phyloP scores from a whole-genome alignment of 1,140 invertebrate genomes.

The Sinella curviseta region DNA sequence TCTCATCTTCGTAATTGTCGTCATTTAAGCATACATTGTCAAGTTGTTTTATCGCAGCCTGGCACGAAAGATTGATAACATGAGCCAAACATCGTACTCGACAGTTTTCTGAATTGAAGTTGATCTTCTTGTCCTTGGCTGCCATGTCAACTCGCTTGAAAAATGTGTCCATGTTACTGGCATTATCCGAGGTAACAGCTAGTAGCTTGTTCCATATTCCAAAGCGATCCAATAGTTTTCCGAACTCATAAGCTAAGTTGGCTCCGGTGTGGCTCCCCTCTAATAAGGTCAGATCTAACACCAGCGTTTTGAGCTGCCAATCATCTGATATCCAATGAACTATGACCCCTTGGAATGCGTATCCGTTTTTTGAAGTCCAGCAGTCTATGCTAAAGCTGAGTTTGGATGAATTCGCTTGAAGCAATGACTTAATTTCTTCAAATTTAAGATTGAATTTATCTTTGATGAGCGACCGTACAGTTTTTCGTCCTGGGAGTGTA shows the following conservation, averaged over 20 bases:
- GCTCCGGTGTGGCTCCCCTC: slow-evolving; percentile 23
- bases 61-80: slow-evolving; percentile 14
- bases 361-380: slow-evolving; percentile 12
- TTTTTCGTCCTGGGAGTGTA: not conserved
- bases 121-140: not conserved
- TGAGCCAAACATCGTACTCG: slow-evolving; percentile 19
- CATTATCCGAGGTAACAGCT: slow-evolving; percentile 33
- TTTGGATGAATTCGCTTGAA: not conserved
- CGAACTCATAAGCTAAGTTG: slow-evolving; percentile 1
- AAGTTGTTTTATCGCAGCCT: not conserved
- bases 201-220: not conserved
- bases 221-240: not conserved
- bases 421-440: not conserved
- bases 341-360: slow-evolving; percentile 6
- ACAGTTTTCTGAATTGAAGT: not conserved
- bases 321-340: slow-evolving; percentile 24
- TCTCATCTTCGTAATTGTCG: not conserved
- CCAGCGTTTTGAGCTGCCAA: not conserved
- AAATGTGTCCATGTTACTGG: slow-evolving; percentile 22
- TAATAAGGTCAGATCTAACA: slow-evolving; percentile 17
- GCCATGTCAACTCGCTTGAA: not conserved
- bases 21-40: not conserved
- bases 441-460: slow-evolving; percentile 10
- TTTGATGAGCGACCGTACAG: not conserved
- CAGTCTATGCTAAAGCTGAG: slow-evolving; percentile 12